These are phyloP conservation scores for Sphaerophoria taeniata DNA, from an alignment of 2,888 invertebrate species.

Conservation along the genomic window DNA sequence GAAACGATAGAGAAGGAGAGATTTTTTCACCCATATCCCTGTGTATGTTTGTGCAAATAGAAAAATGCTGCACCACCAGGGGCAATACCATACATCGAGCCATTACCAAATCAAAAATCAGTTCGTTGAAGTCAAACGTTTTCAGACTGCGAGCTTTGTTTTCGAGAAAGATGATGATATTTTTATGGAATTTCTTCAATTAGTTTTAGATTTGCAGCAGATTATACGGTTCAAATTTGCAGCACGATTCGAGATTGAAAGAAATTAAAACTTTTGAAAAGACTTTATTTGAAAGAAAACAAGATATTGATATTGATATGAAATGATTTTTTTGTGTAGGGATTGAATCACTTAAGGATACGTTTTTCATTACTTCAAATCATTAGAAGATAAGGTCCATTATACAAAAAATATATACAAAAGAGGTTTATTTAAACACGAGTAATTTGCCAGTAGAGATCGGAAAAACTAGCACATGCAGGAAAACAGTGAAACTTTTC, in stretches of 20 bases:
- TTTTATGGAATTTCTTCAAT: conserved; percentile 29
- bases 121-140: conserved; percentile 1
- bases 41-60: conserved; percentile 12
- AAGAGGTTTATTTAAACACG: no score
- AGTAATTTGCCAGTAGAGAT: no score
- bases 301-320: no score
- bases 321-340: no score
- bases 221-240: neutral
- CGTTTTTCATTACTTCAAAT: no score
- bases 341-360: no score
- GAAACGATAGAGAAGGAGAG: neutral
- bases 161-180: conserved; percentile 35
- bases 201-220: neutral
- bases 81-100: neutral
- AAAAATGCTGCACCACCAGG: conserved; percentile 21
- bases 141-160: conserved; percentile 14
- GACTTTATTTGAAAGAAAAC: no score
- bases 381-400: no score
- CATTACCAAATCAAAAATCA: neutral
- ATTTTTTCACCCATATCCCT: neutral
- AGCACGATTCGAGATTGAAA: neutral
- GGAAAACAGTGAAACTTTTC: no score
- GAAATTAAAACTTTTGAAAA: neutral
- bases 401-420: no score
- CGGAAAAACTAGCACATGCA: no score